Evolutionary conservation across 2,888 invertebrate species (phyloP).

Genomic region (Margaritifera margaritifera): DNA sequence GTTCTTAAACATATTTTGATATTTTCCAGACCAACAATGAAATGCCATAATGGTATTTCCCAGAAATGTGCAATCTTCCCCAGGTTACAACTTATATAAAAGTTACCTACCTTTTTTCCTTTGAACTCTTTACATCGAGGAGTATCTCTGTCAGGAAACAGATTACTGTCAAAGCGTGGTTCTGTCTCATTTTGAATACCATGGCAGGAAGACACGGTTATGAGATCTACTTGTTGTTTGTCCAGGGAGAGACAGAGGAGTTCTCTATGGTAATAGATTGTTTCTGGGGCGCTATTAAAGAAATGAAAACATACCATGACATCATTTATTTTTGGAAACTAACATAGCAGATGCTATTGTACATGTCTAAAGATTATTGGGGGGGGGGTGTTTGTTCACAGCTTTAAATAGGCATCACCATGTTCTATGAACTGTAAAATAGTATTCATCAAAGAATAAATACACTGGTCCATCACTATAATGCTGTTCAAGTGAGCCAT

Average conservation of each 20-base stretch:
- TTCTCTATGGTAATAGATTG: constrained; percentile 88
- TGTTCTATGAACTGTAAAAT: too few relatives aligned
- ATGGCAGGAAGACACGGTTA: constrained; percentile 88
- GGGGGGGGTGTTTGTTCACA: too few relatives aligned
- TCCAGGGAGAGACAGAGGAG: constrained; percentile 85
- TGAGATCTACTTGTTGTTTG: constrained; percentile 83
- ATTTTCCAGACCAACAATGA: too few relatives aligned
- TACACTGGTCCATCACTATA: too few relatives aligned
- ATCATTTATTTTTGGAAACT: too few relatives aligned
- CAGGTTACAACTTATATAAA: background rate
- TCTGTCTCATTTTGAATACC: constrained; percentile 83
- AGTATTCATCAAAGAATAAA: too few relatives aligned
- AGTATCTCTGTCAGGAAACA: constrained; percentile 80
- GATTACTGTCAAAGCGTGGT: constrained; percentile 77
- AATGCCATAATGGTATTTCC: background rate
- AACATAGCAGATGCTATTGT: too few relatives aligned
- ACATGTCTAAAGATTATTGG: too few relatives aligned
- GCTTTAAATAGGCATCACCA: too few relatives aligned
- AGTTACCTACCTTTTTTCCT: constrained; percentile 67
- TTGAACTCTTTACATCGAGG: constrained; percentile 84
- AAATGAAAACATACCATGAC: too few relatives aligned
- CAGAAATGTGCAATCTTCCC: background rate
- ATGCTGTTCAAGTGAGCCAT: too few relatives aligned
- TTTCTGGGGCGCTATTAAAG: constrained; percentile 49
- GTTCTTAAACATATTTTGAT: too few relatives aligned